Percentiles rank a stretch among this genome's conserved stretches.
Evolutionary conservation across 2,797 vertebrate species (phyloP).

Genomic region (Enteromius radiatus): DNA sequence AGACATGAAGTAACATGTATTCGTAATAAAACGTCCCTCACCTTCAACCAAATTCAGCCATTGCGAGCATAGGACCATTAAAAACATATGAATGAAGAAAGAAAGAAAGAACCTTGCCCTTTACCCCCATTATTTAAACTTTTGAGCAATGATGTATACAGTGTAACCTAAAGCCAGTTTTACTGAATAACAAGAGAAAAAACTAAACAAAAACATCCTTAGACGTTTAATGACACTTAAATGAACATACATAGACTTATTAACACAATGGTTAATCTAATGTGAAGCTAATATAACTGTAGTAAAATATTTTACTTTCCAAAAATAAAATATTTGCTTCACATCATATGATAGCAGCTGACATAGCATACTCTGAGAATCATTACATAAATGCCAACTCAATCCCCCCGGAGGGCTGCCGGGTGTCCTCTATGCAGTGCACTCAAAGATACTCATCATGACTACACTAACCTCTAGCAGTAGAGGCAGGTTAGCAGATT

Average conservation of each 20-base stretch:
- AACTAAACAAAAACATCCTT: background rate
- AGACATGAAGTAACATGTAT: too few relatives aligned
- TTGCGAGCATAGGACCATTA: too few relatives aligned
- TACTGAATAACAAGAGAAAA: background rate
- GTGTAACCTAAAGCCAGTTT: background rate
- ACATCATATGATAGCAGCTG: conserved; percentile 7
- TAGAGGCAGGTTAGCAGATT: background rate
- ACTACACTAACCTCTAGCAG: background rate
- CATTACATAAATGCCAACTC: background rate
- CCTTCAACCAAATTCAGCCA: too few relatives aligned
- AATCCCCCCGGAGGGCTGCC: background rate
- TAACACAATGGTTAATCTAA: background rate
- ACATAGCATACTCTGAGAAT: background rate
- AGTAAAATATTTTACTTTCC: too few relatives aligned
- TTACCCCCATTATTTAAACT: background rate
- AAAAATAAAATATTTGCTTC: background rate
- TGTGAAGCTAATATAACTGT: background rate
- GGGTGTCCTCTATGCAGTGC: conserved; percentile 4
- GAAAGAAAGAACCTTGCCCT: too few relatives aligned
- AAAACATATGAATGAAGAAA: too few relatives aligned
- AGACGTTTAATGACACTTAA: background rate
- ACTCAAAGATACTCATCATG: conserved; percentile 3
- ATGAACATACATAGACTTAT: background rate
- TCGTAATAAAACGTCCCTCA: too few relatives aligned
- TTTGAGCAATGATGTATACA: background rate